Base-by-base conservation (phyloP, 2,888 invertebrate species). In the Morpho deidamia region DNA sequence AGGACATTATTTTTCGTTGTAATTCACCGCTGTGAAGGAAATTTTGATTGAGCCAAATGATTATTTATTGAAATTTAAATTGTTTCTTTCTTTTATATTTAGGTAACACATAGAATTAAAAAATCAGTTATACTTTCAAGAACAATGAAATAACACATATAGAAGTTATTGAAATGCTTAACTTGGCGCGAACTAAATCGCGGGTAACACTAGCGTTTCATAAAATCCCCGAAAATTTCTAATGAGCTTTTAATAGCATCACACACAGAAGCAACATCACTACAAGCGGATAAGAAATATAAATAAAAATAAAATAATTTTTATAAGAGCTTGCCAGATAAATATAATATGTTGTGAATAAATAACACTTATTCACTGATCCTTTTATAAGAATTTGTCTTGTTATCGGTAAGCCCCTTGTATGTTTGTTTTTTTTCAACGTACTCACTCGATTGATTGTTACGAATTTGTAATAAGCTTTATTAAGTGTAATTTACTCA, bases 261-360 rank as follows among this genome's bases (percentile, higher is more conserved):
- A 52, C 60, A 65, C 66, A 64, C 72, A 70, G 71, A 71, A 72
- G n/a, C n/a, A n/a, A n/a, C n/a, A n/a, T n/a, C 68, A 72, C 71
- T 67, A 67, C 61, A 51, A 61, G 67, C 48, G 35, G 49, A 70
- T 69, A 67, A 74, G 68, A 69, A 72, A 64, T 66, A 69, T 71
- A 72, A 76, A 74, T 70, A 67, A 71, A 69, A 69, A 71, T 67
- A 64, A 66, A 67, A 66, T 67, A 64, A 71, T 70, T 73, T 74
- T 74, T 69, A 69, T 65, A 71, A 74, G 64, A 61, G 62, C 64
- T 62, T 56, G 59, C 69, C 53, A 71, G 67, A 74, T 71, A 72
- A 72, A 63, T 62, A 63, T 60, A 72, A 63, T 62, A 63, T 60
- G 63, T 56, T 52, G 42, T 43, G 47, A 23, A 46, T 40, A 51